Percentiles rank a stretch among this genome's conserved stretches.
Evolutionary conservation across 2,113 vertebrate genomes (phyloP).

Genomic region (Anoplopoma fimbria): DNA sequence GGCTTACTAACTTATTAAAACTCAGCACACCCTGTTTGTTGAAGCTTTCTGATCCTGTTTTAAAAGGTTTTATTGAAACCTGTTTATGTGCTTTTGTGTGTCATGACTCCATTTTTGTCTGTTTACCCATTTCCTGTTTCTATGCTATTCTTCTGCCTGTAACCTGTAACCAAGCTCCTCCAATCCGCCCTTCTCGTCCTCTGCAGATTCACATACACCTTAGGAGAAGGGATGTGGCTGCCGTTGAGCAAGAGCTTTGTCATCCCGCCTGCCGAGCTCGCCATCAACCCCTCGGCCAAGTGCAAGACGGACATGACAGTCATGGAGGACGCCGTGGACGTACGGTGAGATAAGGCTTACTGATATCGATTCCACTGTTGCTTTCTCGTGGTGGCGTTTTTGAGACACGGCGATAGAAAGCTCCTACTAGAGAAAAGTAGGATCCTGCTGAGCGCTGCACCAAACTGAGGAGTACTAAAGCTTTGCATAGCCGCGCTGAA

Average conservation of each 20-base stretch:
- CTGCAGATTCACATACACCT: conserved; percentile 95
- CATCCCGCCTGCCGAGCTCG: conserved; percentile 95
- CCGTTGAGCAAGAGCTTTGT: conserved; percentile 98
- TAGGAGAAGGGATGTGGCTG: conserved; percentile 99
- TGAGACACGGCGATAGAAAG: neutral
- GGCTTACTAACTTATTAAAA: no score
- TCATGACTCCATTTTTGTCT: neutral
- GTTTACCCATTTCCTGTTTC: neutral
- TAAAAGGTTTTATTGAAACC: neutral
- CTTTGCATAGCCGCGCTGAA: conserved; percentile 12
- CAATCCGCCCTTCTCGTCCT: neutral
- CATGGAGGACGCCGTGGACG: conserved; percentile 98
- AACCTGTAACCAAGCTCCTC: conserved; percentile 4
- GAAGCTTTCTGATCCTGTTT: neutral
- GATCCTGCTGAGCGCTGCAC: conserved; percentile 3
- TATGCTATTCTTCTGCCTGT: neutral
- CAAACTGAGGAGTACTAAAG: conserved; percentile 31
- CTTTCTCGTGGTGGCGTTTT: neutral
- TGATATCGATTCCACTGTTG: neutral
- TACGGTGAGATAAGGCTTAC: conserved; percentile 85
- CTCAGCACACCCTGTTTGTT: neutral
- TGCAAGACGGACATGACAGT: conserved; percentile 99
- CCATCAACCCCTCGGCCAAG: conserved; percentile 98
- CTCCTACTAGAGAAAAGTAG: conserved; percentile 1
- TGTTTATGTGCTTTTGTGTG: neutral